These are phyloP conservation scores for Pogoniulus pusillus DNA, from an alignment of 2,797 vertebrate genomes.

Conservation along the genomic window DNA sequence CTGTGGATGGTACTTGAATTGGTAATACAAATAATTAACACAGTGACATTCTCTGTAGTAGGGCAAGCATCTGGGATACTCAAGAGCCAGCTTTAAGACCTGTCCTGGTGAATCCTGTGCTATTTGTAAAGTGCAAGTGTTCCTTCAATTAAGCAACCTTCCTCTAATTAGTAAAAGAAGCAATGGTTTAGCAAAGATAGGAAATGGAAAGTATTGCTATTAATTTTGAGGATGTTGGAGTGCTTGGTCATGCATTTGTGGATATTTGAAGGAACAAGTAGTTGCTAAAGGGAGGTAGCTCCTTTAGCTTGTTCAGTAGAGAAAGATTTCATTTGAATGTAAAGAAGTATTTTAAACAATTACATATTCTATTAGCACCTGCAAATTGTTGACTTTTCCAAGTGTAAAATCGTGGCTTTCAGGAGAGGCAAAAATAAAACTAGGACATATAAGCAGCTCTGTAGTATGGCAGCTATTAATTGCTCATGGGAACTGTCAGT, in stretches of 20 bases:
- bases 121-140: neutral
- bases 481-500: conserved; percentile 33
- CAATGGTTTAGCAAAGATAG: neutral
- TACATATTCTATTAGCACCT: conserved; percentile 64
- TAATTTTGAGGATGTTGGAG: neutral
- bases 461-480: conserved; percentile 41
- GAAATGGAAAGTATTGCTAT: neutral
- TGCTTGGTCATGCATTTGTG: accelerated
- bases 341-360: conserved; percentile 72
- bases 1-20: neutral
- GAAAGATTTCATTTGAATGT: conserved; percentile 45
- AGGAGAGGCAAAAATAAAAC: conserved; percentile 61
- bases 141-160: neutral
- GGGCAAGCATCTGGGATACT: neutral
- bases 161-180: neutral
- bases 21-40: neutral
- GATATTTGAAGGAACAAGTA: neutral
- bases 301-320: neutral
- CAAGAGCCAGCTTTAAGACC: neutral
- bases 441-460: conserved; percentile 48
- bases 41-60: neutral
- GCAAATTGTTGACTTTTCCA: conserved; percentile 71
- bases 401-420: conserved; percentile 66
- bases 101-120: neutral
- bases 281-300: neutral